Percentiles rank a stretch among this genome's conserved stretches.
Evolutionary conservation across 2,888 invertebrate species (phyloP).

Genomic region (Mythimna vitellina): DNA sequence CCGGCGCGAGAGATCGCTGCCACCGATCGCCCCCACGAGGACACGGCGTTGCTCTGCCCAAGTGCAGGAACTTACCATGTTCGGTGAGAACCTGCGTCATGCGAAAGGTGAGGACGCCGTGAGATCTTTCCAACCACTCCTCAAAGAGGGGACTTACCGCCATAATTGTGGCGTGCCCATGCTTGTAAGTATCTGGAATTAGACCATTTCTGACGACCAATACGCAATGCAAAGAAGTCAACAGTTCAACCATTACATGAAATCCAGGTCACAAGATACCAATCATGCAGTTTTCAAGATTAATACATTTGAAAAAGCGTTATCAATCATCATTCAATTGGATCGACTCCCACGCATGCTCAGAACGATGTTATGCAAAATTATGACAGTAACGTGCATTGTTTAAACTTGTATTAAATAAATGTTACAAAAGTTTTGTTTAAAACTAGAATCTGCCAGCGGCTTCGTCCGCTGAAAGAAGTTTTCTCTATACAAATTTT

Average conservation of each 20-base stretch:
- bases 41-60: no score
- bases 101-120: no score
- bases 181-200: background rate
- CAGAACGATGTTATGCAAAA: slow-evolving; percentile 21
- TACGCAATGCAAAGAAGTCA: background rate
- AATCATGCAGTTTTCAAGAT: slow-evolving; percentile 40
- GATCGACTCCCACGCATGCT: slow-evolving; percentile 48
- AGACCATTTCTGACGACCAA: background rate
- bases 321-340: slow-evolving; percentile 29
- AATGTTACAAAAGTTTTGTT: slow-evolving; percentile 7
- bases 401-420: slow-evolving; percentile 1
- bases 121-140: no score
- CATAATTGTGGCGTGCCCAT: no score
- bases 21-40: no score
- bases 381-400: slow-evolving; percentile 29
- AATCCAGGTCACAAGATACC: slow-evolving; percentile 39
- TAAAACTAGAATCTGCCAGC: no score
- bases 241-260: background rate
- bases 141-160: no score
- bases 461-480: no score
- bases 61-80: no score
- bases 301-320: slow-evolving; percentile 44
- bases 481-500: no score
- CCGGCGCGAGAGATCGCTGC: no score
- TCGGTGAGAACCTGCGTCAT: no score